These are phyloP conservation scores for Spea multiplicata DNA, from an alignment of 2,113 vertebrate genomes.

Conservation along the genomic window DNA sequence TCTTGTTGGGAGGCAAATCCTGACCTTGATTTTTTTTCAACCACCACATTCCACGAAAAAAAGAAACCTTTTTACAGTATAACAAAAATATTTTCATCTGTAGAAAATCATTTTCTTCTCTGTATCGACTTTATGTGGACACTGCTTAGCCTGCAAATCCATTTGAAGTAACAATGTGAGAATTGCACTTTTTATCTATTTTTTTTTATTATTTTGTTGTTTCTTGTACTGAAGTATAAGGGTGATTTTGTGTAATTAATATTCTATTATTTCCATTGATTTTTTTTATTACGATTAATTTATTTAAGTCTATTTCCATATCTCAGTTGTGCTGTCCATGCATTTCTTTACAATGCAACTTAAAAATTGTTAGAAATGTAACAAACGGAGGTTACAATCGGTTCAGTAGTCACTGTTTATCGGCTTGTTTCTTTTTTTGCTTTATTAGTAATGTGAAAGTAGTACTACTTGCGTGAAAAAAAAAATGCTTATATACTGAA, in stretches of 20 bases:
- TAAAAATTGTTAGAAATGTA: too few relatives aligned
- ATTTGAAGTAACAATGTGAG: conserved; percentile 44
- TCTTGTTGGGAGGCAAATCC: conserved; percentile 49
- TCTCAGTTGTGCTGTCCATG: background rate
- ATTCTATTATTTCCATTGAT: background rate
- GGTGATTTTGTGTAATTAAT: conserved; percentile 36
- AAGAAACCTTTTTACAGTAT: conserved; percentile 49
- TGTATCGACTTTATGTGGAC: conserved; percentile 28
- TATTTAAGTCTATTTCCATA: background rate
- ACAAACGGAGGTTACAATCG: too few relatives aligned
- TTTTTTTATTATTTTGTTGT: conserved; percentile 32
- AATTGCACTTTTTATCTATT: conserved; percentile 44
- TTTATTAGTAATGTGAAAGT: background rate
- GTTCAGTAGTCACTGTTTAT: too few relatives aligned
- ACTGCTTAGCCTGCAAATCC: background rate
- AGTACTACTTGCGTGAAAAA: background rate
- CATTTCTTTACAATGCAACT: background rate
- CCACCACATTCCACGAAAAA: conserved; percentile 58
- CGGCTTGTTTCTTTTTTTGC: background rate
- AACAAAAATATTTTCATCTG: conserved; percentile 49
- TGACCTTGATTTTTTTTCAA: conserved; percentile 52
- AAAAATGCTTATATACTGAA: background rate
- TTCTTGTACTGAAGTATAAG: conserved; percentile 31
- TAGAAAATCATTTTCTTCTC: conserved; percentile 41
- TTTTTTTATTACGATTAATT: background rate